These are phyloP conservation scores for Drosophila subsilvestris DNA, from an alignment of 2,888 invertebrate genomes.

Conservation along the genomic window DNA sequence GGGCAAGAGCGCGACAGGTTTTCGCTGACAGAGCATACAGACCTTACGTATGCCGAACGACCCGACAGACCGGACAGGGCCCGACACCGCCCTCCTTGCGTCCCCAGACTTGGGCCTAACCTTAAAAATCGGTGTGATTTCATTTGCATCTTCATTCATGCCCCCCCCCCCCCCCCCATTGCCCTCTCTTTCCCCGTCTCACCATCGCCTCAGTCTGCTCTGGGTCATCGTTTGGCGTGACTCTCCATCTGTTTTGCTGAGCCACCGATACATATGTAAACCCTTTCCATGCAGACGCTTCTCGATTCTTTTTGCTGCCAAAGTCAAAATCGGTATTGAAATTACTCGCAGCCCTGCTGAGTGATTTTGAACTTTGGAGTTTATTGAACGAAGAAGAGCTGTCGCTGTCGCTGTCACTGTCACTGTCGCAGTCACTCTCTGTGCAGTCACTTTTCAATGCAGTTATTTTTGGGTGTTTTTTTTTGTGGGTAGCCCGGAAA, in stretches of 20 bases:
- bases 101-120: conserved; percentile 24
- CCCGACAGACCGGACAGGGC: conserved; percentile 16
- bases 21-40: conserved; percentile 31
- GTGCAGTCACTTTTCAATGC: neutral
- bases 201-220: neutral
- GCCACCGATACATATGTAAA: too few relatives aligned
- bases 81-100: neutral
- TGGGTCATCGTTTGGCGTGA: neutral
- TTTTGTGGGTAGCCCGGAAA: neutral
- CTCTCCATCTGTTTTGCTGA: neutral
- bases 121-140: conserved; percentile 47
- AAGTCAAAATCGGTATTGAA: neutral
- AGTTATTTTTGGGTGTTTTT: neutral
- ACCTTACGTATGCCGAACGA: conserved; percentile 39
- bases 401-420: too few relatives aligned
- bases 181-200: conserved; percentile 3
- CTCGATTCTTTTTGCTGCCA: too few relatives aligned
- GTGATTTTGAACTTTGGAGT: neutral
- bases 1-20: conserved; percentile 43
- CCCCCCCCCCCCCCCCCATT: too few relatives aligned
- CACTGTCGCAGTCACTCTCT: neutral
- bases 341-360: neutral
- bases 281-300: too few relatives aligned
- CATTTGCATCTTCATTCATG: conserved; percentile 61
- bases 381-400: neutral